A percentile compares a stretch with the other conserved stretches of the same genome.
phyloP scores from a whole-genome alignment of 1,140 invertebrate species.

The Eupristina koningsbergeri region DNA sequence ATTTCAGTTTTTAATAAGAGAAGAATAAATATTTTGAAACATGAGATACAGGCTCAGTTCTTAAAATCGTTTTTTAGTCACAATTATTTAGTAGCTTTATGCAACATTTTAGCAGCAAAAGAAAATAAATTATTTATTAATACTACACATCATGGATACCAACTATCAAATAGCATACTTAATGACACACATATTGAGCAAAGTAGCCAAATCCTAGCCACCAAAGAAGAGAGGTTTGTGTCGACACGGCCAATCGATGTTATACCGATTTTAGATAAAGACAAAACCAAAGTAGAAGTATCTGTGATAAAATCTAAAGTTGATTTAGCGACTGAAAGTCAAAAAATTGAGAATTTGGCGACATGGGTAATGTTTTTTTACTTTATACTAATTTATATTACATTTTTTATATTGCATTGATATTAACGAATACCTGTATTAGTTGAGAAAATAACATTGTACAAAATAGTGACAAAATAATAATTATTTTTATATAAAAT shows the following conservation, averaged over 20 bases:
- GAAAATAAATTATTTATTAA: slow-evolving; percentile 65
- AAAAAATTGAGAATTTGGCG: slow-evolving; percentile 53
- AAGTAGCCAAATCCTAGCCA: neutral
- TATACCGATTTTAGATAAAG: neutral
- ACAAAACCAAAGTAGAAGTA: slow-evolving; percentile 35
- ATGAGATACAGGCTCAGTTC: slow-evolving; percentile 63
- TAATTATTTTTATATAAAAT: no score
- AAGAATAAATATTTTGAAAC: neutral
- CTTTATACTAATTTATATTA: no score
- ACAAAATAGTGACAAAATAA: no score
- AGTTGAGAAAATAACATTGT: no score
- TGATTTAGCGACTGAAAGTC: slow-evolving; percentile 31
- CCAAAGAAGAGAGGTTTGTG: slow-evolving; percentile 27
- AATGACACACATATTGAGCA: slow-evolving; percentile 40
- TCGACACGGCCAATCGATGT: slow-evolving; percentile 13
- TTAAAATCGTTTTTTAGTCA: slow-evolving; percentile 77
- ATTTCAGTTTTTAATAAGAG: neutral
- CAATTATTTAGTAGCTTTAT: slow-evolving; percentile 83
- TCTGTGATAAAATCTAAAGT: slow-evolving; percentile 41
- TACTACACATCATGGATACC: slow-evolving; percentile 27
- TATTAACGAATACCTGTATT: no score
- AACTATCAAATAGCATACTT: neutral
- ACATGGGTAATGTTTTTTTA: slow-evolving; percentile 57
- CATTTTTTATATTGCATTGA: no score
- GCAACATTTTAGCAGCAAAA: slow-evolving; percentile 80